Evolutionary conservation across 2,888 invertebrate genomes (phyloP), one percentile per base, ranked within the genome.

Genomic region (Gasteruption jaculator): DNA sequence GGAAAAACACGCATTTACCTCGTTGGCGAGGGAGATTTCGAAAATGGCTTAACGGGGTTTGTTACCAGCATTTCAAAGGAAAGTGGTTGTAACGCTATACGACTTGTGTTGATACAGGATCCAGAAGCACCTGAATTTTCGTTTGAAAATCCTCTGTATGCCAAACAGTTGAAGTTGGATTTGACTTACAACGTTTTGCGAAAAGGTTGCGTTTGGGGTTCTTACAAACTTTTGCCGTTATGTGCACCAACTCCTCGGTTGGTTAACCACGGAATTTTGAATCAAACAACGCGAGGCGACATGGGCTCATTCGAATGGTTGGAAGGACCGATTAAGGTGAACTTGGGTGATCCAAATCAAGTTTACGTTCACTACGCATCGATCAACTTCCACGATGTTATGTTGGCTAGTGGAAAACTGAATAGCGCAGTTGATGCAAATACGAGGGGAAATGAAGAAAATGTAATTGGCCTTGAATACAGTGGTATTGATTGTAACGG

Each of bases 61-160:
- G 80, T 86, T 0, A 91, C 91, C 58, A 92, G 92, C 66, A 68
- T 93, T 26, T 76, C 85, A 40, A 82, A 77, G 54, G 91, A 91
- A 61, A 81, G 84, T 3, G 85, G 84, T 54, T 52, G 57, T 3
- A 57, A 77, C 52, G 61, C 76, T 11, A 71, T 79, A 2, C 74
- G 74, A 41, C 80, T 80, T 45, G 64, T 86, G 5, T 75, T 82
- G 36, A 77, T 38, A 12, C 27, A 19, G 19, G 38, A 38, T 12
- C 5, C 19, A 12, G 12, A 29, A 32, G 29, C 29, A 19, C 38
- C 29, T 4, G 8, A 20, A 10, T 16, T 33, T 33, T 33, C 33
- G 18, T 18, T 33, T 8, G 16, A 33, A 8, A 14, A 29, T 5
- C 5, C 14, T 16, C 19, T 30, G 7, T 5, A 30, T 29, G n/a